Percentiles rank a stretch among this genome's conserved stretches.
These are phyloP conservation scores for Calcarius ornatus DNA, from an alignment of 2,113 vertebrate genomes.

Conservation along the genomic window DNA sequence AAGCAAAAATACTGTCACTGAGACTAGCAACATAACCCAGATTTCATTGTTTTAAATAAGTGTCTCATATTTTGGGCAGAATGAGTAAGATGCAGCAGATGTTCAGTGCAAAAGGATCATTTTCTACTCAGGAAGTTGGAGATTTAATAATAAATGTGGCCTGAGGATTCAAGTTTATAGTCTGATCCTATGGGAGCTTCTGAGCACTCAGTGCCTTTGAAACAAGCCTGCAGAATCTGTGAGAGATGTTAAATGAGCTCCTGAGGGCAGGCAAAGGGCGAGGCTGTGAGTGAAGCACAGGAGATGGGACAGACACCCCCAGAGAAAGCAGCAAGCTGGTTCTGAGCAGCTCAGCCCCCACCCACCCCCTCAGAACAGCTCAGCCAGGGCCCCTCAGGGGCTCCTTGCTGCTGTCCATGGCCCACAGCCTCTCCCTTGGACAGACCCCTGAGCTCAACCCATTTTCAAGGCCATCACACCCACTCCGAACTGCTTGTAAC, in stretches of 20 bases:
- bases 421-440: neutral
- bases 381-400: fast-evolving
- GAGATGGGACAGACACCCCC: neutral
- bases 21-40: neutral
- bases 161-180: neutral
- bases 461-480: neutral
- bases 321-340: neutral
- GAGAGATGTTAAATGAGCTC: neutral
- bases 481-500: neutral
- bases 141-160: neutral
- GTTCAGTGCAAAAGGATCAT: neutral
- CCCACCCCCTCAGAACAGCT: fast-evolving
- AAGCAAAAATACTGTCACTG: neutral
- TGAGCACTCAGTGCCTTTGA: neutral
- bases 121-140: neutral
- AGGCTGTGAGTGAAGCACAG: neutral
- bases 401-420: neutral
- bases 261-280: neutral
- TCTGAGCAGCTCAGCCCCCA: neutral
- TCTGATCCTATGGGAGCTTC: neutral
- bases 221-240: neutral
- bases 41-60: neutral
- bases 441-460: neutral
- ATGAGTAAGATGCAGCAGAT: neutral
- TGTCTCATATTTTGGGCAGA: neutral